Evolutionary conservation across 1,140 invertebrate genomes (phyloP), one percentile per base, ranked within the genome.

Genomic region (Rhopalosiphum maidis): DNA sequence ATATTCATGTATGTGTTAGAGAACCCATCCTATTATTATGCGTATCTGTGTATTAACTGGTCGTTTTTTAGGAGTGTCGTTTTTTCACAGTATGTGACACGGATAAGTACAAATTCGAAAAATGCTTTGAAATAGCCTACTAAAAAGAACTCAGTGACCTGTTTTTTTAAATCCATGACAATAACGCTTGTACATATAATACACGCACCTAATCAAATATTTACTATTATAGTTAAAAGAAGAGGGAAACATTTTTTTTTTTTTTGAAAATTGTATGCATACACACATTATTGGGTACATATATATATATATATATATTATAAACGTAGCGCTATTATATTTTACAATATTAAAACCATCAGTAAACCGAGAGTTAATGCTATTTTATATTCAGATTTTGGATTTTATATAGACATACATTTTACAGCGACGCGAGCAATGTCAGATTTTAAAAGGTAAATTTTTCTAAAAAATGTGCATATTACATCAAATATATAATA

Each of bases 21-120:
- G 60, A n/a, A 35, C 60, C 60, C 30, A 35, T 77, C 60, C 60
- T 77, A 77, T 77, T 30, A 77, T 77, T 77, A 77, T 77, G 60
- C n/a, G 30, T 18, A n/a, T 77, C 60, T 35, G n/a, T 77, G 60
- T 4, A 77, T 77, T 77, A 77, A 77, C n/a, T 4, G 15, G 60
- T 77, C 60, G 60, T 77, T 77, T 77, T 51, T n/a, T 35, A 77
- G 60, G 60, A 68, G 60, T 68, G 60, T 68, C 60, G 60, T 68
- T 68, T 68, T 30, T 68, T 77, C 60, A 77, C 60, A 35, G 30
- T 77, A 18, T 77, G 15, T 18, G 30, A 77, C n/a, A 15, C 15
- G 60, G 60, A 77, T 77, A 77, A 77, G 60, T 5, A 21, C 60
- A 5, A 77, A 18, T 77, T 77, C 30, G 60, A 77, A 77, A 77